A percentile compares a stretch with the other conserved stretches of the same genome.
Evolutionary conservation across 2,113 vertebrate genomes (phyloP).

Genomic region (Dicaeum eximium): DNA sequence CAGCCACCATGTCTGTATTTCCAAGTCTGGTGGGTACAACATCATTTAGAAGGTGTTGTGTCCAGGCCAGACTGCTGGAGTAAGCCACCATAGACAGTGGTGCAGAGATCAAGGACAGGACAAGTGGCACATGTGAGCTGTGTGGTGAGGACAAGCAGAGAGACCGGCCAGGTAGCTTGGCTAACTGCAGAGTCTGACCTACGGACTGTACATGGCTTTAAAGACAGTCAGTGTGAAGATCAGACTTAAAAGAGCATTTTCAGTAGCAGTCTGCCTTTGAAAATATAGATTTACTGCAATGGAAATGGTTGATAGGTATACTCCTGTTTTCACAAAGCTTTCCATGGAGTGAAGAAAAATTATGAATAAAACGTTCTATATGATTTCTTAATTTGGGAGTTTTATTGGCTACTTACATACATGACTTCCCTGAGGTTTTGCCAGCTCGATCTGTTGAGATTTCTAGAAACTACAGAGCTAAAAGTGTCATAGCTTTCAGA

Average conservation of each 20-base stretch:
- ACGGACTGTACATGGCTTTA: neutral
- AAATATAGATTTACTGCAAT: neutral
- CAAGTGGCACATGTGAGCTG: accelerated
- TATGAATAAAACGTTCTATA: neutral
- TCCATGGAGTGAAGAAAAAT: neutral
- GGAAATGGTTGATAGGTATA: neutral
- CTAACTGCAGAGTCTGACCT: neutral
- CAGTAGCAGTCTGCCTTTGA: neutral
- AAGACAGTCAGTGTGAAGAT: neutral
- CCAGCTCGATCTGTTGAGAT: neutral
- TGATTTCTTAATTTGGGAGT: neutral
- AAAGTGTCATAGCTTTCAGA: neutral
- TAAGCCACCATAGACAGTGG: neutral
- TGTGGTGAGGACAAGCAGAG: neutral
- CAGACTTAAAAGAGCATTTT: neutral
- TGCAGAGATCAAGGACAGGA: neutral
- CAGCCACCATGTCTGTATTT: neutral
- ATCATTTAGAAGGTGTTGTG: neutral
- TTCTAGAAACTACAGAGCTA: neutral
- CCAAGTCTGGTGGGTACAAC: neutral
- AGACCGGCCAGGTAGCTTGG: neutral
- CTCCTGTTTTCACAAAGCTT: neutral
- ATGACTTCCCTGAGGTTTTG: neutral
- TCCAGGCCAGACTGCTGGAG: neutral
- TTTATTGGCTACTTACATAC: neutral